Evolutionary conservation across 2,888 invertebrate genomes (phyloP), one percentile per base, ranked within the genome.

Genomic region (Laspeyria flexula): DNA sequence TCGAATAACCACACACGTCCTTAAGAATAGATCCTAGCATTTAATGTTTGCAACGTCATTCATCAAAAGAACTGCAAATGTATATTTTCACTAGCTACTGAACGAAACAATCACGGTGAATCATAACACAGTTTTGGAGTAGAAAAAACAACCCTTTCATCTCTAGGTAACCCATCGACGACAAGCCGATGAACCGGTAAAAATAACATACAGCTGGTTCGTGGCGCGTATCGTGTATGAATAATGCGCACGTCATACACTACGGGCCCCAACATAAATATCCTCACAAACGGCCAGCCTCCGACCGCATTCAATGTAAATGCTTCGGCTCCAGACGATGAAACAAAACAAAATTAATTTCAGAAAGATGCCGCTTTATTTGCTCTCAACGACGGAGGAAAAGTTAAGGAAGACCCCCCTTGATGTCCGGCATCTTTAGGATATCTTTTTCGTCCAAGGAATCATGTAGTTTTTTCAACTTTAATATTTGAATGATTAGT

Each of bases 331-430:
- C 84, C 89, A 90, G 89, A 91, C 90, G 87, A 78, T 83, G 83
- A 91, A 91, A 91, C 91, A 91, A 91, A 91, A 91, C 86, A 63
- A 92, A 91, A 91, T 92, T 91, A 91, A 91, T 91, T 90, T 92
- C 83, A 83, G 84, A 89, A 85, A 81, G 83, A 82, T 83, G 82
- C 87, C 83, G 85, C 83, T 84, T 87, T 88, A 87, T 87, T 87
- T 88, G 86, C 85, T 87, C 80, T 77, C 62, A 73, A 68, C 73
- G 50, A 73, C 71, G 67, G 67, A 70, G 77, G 79, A 75, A 83
- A 85, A 81, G 81, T 75, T 73, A 78, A 76, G 75, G 77, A 81
- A 83, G 90, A 88, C 91, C 91, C 91, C 91, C 91, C 89, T 77
- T 82, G 88, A 84, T 71, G 84, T 75, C 75, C 76, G 81, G 77